Evolutionary conservation across 2,888 invertebrate genomes (phyloP).

Genomic region (Sarcophaga caerulescens): DNA sequence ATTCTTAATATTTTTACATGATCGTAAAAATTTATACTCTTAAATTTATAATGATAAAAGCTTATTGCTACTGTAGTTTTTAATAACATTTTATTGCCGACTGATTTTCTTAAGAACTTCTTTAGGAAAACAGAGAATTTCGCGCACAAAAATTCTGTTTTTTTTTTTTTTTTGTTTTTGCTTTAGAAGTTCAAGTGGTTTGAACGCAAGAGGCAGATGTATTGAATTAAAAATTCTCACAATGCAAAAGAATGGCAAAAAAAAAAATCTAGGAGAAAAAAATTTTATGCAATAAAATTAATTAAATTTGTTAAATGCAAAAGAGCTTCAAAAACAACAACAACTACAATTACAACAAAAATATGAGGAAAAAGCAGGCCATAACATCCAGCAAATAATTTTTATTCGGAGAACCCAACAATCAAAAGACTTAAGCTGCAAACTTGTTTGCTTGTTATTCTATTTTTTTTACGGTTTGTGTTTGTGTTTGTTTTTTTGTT

Average conservation of each 20-base stretch:
- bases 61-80: slow-evolving; percentile 34
- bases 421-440: slow-evolving; percentile 62
- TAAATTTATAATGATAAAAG: slow-evolving; percentile 29
- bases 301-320: slow-evolving; percentile 69
- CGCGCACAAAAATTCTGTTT: too few species aligned
- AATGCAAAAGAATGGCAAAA: neutral
- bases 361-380: neutral
- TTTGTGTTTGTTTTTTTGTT: slow-evolving; percentile 1
- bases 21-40: slow-evolving; percentile 11
- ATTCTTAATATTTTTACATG: slow-evolving; percentile 18
- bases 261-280: neutral
- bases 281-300: slow-evolving; percentile 68
- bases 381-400: slow-evolving; percentile 26
- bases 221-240: slow-evolving; percentile 51
- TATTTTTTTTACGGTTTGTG: neutral
- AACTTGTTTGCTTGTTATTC: slow-evolving; percentile 53
- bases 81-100: slow-evolving; percentile 20
- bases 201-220: slow-evolving; percentile 37
- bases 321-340: slow-evolving; percentile 46
- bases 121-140: slow-evolving; percentile 7
- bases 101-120: slow-evolving; percentile 32
- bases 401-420: slow-evolving; percentile 15
- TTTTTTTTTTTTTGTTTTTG: too few species aligned
- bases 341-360: slow-evolving; percentile 42
- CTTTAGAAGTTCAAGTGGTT: neutral